These are phyloP conservation scores for Zingel zingel DNA, from an alignment of 2,113 vertebrate genomes.

Conservation along the genomic window DNA sequence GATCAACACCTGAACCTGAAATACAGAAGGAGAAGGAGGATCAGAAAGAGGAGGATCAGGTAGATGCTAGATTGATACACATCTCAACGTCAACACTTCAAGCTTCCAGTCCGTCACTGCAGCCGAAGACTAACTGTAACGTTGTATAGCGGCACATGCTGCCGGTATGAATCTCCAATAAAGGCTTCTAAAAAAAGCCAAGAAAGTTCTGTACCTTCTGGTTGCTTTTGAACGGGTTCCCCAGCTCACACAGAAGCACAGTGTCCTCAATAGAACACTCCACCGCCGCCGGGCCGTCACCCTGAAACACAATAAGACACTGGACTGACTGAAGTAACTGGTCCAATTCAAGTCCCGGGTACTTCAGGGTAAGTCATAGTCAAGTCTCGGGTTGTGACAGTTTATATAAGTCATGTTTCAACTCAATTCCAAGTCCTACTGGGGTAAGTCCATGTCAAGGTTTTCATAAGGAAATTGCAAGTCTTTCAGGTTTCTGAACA, in stretches of 20 bases:
- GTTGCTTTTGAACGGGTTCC: conserved; percentile 91
- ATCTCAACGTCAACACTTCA: too few species aligned
- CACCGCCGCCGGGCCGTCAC: neutral
- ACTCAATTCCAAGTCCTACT: neutral
- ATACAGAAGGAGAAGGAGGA: conserved; percentile 12
- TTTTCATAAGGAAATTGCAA: too few species aligned
- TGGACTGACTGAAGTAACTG: accelerated
- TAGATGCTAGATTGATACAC: neutral
- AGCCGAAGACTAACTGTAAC: neutral
- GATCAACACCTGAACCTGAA: conserved; percentile 87
- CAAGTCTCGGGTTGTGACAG: neutral
- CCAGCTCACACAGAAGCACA: conserved; percentile 88
- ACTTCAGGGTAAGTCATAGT: neutral
- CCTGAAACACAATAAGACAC: conserved; percentile 56
- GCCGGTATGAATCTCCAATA: too few species aligned
- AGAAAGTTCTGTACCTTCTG: conserved; percentile 79
- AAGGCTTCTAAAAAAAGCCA: too few species aligned
- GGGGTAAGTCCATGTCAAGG: too few species aligned
- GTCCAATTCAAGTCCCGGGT: neutral
- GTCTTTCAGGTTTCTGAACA: too few species aligned
- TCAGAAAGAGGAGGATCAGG: neutral
- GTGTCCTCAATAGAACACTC: conserved; percentile 34
- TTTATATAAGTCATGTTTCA: too few species aligned
- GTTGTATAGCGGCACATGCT: too few species aligned
- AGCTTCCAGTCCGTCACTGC: too few species aligned